Evolutionary conservation across 1,140 invertebrate species (phyloP).

Genomic region (Lepidurus couesii): DNA sequence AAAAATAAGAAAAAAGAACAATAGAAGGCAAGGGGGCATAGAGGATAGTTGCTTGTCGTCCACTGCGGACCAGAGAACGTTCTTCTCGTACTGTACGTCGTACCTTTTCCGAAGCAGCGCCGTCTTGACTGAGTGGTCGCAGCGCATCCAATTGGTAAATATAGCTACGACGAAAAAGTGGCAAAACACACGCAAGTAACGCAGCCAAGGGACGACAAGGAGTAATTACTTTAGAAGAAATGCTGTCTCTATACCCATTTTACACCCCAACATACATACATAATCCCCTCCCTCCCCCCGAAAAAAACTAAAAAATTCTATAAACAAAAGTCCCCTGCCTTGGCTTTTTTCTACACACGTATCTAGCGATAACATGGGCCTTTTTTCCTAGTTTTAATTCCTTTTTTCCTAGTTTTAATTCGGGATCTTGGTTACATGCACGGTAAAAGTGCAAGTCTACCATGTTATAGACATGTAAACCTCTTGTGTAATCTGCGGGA

Average conservation of each 20-base stretch:
- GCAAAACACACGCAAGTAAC: neutral
- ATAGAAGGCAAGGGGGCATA: too few relatives aligned
- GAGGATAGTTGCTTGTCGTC: neutral
- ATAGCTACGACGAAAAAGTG: neutral
- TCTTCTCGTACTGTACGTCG: too few relatives aligned
- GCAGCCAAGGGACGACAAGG: constrained; percentile 9
- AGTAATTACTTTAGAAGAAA: neutral
- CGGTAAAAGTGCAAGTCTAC: neutral
- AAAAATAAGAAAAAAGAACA: neutral
- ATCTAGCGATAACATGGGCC: neutral
- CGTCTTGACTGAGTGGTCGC: constrained; percentile 12
- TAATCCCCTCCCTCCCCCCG: neutral
- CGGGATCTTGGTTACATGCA: neutral
- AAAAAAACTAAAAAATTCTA: neutral
- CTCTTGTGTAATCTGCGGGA: neutral
- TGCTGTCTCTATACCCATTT: neutral
- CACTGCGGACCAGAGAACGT: neutral
- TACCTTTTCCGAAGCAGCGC: constrained; percentile 7
- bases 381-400: neutral
- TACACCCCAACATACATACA: neutral
- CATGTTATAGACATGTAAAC: constrained; percentile 10
- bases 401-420: neutral
- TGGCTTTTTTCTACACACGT: too few relatives aligned
- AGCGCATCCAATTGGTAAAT: constrained; percentile 18
- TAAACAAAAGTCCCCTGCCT: too few relatives aligned